Percentiles rank a stretch among this genome's conserved stretches.
These are phyloP conservation scores for Callithrix jacchus DNA, from an alignment of 2,113 vertebrate genomes.

Conservation along the genomic window DNA sequence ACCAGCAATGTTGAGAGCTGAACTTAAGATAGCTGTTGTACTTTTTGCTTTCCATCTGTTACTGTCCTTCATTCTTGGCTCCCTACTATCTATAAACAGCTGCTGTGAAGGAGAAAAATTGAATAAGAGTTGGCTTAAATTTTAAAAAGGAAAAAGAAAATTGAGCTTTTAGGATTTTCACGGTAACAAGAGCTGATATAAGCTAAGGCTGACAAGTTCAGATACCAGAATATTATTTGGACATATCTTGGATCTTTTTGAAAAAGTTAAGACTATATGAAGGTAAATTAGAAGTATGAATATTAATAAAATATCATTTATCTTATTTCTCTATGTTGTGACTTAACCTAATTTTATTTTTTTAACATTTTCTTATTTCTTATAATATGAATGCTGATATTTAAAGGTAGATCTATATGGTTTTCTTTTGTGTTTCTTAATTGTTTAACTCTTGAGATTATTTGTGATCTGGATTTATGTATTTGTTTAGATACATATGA, in stretches of 20 bases:
- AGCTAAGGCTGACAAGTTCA: conserved; percentile 52
- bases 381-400: conserved; percentile 74
- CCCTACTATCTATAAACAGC: conserved; percentile 45
- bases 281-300: conserved; percentile 69
- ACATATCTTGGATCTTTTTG: conserved; percentile 52
- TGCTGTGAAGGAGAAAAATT: conserved; percentile 62
- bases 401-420: conserved; percentile 69
- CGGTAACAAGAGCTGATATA: conserved; percentile 42
- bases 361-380: conserved; percentile 62
- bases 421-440: conserved; percentile 69
- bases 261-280: conserved; percentile 67
- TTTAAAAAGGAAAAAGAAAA: conserved; percentile 18
- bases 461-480: conserved; percentile 78
- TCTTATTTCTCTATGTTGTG: conserved; percentile 69
- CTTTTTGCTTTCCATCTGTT: conserved; percentile 60
- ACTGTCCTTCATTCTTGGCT: conserved; percentile 51
- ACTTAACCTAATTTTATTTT: conserved; percentile 71
- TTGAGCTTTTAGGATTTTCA: conserved; percentile 33
- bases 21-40: conserved; percentile 48
- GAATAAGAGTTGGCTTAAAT: conserved; percentile 51
- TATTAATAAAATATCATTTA: conserved; percentile 66
- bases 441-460: conserved; percentile 73
- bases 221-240: conserved; percentile 53
- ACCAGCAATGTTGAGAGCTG: conserved; percentile 57
- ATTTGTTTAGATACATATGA: conserved; percentile 77